A percentile compares a stretch with the other conserved stretches of the same genome.
These are phyloP conservation scores for Volucella zonaria DNA, from an alignment of 2,888 invertebrate species.

Conservation along the genomic window DNA sequence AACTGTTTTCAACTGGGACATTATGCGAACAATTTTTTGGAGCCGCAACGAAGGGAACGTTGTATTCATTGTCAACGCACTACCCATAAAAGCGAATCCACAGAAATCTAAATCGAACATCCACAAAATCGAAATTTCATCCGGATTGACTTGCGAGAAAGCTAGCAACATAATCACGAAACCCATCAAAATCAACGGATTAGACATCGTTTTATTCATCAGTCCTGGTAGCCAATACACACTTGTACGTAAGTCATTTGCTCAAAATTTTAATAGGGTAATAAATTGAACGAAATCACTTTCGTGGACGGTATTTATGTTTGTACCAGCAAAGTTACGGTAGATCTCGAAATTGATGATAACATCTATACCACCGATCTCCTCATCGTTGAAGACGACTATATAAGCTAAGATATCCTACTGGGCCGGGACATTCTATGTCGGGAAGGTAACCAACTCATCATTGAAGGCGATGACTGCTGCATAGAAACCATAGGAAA, in stretches of 20 bases:
- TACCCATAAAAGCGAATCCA: conserved; percentile 28
- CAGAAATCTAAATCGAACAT: background rate
- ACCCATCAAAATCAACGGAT: conserved; percentile 9
- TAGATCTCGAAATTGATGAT: conserved; percentile 48
- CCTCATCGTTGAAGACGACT: conserved; percentile 48
- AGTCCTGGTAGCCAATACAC: conserved; percentile 52
- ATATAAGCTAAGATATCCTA: background rate
- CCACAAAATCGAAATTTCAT: background rate
- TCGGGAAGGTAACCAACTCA: too few species aligned
- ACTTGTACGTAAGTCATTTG: conserved; percentile 52
- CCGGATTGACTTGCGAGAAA: background rate
- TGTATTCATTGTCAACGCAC: conserved; percentile 48
- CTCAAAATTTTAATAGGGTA: background rate
- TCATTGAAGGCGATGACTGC: too few species aligned
- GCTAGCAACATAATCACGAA: conserved; percentile 5
- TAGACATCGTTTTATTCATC: conserved; percentile 33
- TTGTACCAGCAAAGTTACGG: conserved; percentile 48
- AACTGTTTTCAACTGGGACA: conserved; percentile 55
- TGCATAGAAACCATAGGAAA: too few species aligned
- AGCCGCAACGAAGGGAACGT: conserved; percentile 47
- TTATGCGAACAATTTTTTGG: conserved; percentile 39
- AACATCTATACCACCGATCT: conserved; percentile 33
- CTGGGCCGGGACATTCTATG: too few species aligned
- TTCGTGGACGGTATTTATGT: background rate
- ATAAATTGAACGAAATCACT: too few species aligned